phyloP scores from a whole-genome alignment of 2,888 invertebrate species.

The Embidobia sp. region DNA sequence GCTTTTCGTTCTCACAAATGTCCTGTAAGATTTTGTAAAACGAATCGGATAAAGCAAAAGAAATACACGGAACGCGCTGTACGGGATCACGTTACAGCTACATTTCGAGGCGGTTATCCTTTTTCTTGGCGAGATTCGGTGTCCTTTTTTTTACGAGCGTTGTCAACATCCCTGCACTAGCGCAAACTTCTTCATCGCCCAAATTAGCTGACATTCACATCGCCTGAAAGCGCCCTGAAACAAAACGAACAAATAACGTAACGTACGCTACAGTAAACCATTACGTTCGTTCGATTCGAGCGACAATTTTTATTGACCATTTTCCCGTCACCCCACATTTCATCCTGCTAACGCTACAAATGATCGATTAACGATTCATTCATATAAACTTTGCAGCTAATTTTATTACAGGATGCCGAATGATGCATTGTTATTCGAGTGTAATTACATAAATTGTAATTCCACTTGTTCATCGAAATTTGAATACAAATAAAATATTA shows the following conservation, averaged over 20 bases:
- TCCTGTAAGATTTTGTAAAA: constrained; percentile 52
- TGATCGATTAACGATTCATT: constrained; percentile 1
- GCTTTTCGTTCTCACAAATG: constrained; percentile 39
- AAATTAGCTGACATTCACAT: constrained; percentile 58
- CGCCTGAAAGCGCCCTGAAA: constrained; percentile 36
- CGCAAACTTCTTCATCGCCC: constrained; percentile 44
- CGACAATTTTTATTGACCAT: constrained; percentile 17
- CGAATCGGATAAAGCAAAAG: constrained; percentile 50
- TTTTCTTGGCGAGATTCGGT: constrained; percentile 33
- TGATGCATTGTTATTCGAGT: constrained; percentile 3
- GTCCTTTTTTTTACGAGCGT: constrained; percentile 34
- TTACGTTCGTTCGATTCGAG: constrained; percentile 36
- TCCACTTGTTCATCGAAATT: constrained; percentile 3
- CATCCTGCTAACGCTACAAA: background rate
- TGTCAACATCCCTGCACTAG: constrained; percentile 46
- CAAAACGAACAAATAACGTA: constrained; percentile 38
- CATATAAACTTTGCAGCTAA: constrained; percentile 12
- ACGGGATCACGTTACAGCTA: constrained; percentile 47
- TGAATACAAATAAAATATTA: constrained; percentile 9
- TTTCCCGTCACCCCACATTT: background rate
- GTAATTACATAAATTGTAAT: constrained; percentile 23
- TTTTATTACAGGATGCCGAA: constrained; percentile 1
- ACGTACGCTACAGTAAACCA: constrained; percentile 35
- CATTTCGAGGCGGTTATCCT: constrained; percentile 22
- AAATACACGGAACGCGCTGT: constrained; percentile 26